Evolutionary conservation across 2,113 vertebrate genomes (phyloP).

Genomic region (Hydropotes inermis): DNA sequence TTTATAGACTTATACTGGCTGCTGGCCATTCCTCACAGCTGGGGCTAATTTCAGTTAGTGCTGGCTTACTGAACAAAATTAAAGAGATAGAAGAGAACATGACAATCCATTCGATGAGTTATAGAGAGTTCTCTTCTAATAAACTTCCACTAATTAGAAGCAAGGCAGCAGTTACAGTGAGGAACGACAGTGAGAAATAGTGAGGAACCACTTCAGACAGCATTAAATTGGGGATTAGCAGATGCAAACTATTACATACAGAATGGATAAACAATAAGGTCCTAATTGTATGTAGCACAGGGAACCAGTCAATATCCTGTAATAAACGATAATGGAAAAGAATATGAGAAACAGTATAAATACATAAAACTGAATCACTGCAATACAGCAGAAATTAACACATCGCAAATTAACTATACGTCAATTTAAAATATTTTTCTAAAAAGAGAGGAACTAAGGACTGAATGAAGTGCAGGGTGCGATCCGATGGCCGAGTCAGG

Average conservation of each 20-base stretch:
- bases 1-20: neutral
- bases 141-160: neutral
- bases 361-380: neutral
- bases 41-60: neutral
- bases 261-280: neutral
- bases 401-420: neutral
- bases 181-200: neutral
- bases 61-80: neutral
- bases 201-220: neutral
- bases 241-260: neutral
- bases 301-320: neutral
- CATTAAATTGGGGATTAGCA: neutral
- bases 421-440: neutral
- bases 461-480: neutral
- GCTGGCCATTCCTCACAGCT: neutral
- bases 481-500: fast-evolving
- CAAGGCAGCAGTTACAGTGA: neutral
- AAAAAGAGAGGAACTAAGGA: neutral
- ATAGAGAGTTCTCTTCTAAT: neutral
- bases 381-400: neutral
- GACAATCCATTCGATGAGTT: neutral
- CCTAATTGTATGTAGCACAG: neutral
- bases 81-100: neutral
- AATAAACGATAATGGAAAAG: neutral
- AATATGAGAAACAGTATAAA: neutral